Percentiles rank a stretch among this genome's conserved stretches.
Evolutionary conservation across 2,797 vertebrate species (phyloP).

Genomic region (Tragopan temminckii): DNA sequence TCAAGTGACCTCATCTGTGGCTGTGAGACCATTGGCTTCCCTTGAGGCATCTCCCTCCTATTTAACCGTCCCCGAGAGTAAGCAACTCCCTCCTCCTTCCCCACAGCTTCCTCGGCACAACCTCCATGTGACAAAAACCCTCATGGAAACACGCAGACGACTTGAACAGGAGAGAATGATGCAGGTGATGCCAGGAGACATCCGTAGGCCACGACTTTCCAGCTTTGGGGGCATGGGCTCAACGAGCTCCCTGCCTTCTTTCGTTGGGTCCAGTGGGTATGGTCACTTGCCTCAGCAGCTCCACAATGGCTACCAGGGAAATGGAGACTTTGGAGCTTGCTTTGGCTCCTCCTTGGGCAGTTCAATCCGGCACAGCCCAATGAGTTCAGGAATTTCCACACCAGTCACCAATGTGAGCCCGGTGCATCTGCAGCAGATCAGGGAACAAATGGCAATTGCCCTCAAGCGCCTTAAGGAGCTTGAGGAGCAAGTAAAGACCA

Average conservation of each 20-base stretch:
- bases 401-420: conserved; percentile 96
- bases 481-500: conserved; percentile 95
- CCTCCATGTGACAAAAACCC: conserved; percentile 95
- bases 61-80: conserved; percentile 83
- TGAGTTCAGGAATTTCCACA: conserved; percentile 95
- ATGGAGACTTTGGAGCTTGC: conserved; percentile 87
- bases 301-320: conserved; percentile 89
- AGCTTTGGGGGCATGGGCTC: conserved; percentile 96
- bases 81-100: conserved; percentile 89
- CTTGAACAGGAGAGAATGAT: conserved; percentile 94
- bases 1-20: conserved; percentile 69
- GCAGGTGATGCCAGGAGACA: conserved; percentile 86
- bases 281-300: conserved; percentile 82
- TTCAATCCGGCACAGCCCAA: conserved; percentile 95
- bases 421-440: conserved; percentile 94
- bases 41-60: conserved; percentile 81
- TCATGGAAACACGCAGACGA: conserved; percentile 96
- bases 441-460: conserved; percentile 97
- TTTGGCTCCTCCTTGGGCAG: conserved; percentile 90
- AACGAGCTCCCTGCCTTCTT: conserved; percentile 92
- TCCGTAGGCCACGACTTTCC: conserved; percentile 91
- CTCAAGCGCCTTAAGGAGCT: conserved; percentile 94
- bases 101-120: conserved; percentile 89
- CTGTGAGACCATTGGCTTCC: conserved; percentile 69
- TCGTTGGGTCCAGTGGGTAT: conserved; percentile 87